Evolutionary conservation across 2,888 invertebrate species (phyloP).

Genomic region (Xestoiulus laeticollis): DNA sequence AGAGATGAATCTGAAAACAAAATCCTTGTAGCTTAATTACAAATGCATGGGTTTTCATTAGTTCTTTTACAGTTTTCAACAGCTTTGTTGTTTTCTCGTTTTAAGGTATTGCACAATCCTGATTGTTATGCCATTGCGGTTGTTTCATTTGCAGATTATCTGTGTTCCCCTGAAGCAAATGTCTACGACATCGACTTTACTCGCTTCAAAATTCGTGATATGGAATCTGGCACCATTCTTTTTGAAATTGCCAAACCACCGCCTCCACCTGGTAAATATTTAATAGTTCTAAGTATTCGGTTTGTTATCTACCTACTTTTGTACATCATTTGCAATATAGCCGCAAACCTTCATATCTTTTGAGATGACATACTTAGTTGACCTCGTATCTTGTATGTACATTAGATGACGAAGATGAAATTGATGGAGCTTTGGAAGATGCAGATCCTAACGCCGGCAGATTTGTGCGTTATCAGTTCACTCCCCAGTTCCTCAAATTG

Average conservation of each 20-base stretch:
- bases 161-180: slow-evolving; percentile 95
- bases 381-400: no score
- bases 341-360: no score
- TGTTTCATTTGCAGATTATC: slow-evolving; percentile 72
- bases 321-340: no score
- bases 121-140: no score
- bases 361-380: no score
- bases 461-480: slow-evolving; percentile 98
- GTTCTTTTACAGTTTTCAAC: neutral
- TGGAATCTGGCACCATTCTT: slow-evolving; percentile 84
- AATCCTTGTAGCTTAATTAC: neutral
- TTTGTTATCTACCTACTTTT: no score
- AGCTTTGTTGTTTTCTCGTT: no score
- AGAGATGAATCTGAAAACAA: neutral
- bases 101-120: no score
- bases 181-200: slow-evolving; percentile 98
- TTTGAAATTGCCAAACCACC: slow-evolving; percentile 92
- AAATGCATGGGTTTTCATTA: neutral
- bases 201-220: slow-evolving; percentile 92
- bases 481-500: slow-evolving; percentile 94
- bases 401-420: slow-evolving; percentile 58
- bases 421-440: slow-evolving; percentile 59
- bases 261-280: slow-evolving; percentile 61
- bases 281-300: no score
- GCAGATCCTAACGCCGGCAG: slow-evolving; percentile 89